phyloP scores from a whole-genome alignment of 2,888 invertebrate species.

The Molanna angustata region DNA sequence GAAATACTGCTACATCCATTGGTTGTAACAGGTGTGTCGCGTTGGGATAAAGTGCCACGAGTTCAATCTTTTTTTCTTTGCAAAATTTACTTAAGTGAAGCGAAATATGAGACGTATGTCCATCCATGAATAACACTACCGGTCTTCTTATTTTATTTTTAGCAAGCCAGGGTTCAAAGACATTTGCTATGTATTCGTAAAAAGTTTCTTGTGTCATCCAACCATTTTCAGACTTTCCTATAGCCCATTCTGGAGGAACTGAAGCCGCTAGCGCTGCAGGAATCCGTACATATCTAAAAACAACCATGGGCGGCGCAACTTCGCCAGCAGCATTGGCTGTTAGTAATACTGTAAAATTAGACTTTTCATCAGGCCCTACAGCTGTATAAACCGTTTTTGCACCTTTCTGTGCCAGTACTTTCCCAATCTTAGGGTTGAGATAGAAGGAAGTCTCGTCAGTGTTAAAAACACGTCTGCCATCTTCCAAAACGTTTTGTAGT shows the following conservation, averaged over 20 bases:
- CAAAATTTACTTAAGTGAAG: slow-evolving; percentile 41
- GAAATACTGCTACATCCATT: slow-evolving; percentile 39
- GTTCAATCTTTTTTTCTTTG: slow-evolving; percentile 38
- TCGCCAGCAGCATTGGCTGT: slow-evolving; percentile 36
- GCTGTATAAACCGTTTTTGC: slow-evolving; percentile 35
- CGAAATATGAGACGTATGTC: slow-evolving; percentile 40
- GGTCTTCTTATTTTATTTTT: slow-evolving; percentile 38
- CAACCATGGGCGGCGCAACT: slow-evolving; percentile 35
- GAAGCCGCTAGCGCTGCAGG: slow-evolving; percentile 9
- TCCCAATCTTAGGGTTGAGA: slow-evolving; percentile 35
- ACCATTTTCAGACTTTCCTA: slow-evolving; percentile 40
- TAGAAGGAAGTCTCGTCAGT: slow-evolving; percentile 33
- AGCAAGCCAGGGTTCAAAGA: slow-evolving; percentile 40
- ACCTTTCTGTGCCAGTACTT: slow-evolving; percentile 34
- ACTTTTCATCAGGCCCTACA: slow-evolving; percentile 33
- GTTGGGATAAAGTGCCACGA: slow-evolving; percentile 40
- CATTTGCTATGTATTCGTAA: slow-evolving; percentile 41
- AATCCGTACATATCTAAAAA: slow-evolving; percentile 4
- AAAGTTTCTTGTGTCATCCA: slow-evolving; percentile 44
- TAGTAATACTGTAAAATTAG: slow-evolving; percentile 35
- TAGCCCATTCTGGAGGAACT: slow-evolving; percentile 39
- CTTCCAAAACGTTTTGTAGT: slow-evolving; percentile 1
- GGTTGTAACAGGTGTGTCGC: slow-evolving; percentile 41
- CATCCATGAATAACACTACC: slow-evolving; percentile 42
- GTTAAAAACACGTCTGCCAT: slow-evolving; percentile 11